These are phyloP conservation scores for Centropus unirufus DNA, from an alignment of 2,113 vertebrate species.

Conservation along the genomic window DNA sequence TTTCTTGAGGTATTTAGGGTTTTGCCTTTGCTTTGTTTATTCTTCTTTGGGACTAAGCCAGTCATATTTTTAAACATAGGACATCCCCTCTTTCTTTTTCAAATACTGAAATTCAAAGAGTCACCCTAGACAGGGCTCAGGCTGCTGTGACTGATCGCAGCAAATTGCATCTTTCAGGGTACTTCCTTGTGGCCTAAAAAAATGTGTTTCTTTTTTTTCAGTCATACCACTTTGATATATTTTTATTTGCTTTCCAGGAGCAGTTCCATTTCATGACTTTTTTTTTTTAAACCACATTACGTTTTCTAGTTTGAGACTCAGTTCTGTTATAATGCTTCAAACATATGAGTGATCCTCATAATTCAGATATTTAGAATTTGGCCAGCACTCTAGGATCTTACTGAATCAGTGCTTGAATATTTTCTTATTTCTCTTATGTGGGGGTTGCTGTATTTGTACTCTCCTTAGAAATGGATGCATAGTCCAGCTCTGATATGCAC, in stretches of 20 bases:
- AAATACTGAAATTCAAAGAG: neutral
- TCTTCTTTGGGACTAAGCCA: slow-evolving; percentile 56
- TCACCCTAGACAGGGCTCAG: neutral
- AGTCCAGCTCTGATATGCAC: neutral
- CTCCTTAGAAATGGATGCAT: neutral
- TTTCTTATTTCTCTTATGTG: neutral
- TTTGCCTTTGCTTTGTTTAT: slow-evolving; percentile 73
- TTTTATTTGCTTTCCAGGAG: slow-evolving; percentile 1
- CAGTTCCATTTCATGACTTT: accelerated
- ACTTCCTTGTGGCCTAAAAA: neutral
- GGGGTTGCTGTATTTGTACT: neutral
- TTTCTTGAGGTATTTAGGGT: slow-evolving; percentile 42
- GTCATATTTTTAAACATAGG: slow-evolving; percentile 64
- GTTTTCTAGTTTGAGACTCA: neutral
- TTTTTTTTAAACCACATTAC: neutral
- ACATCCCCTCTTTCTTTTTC: slow-evolving; percentile 28
- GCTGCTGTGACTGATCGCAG: neutral
- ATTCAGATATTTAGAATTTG: neutral
- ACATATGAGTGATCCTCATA: neutral
- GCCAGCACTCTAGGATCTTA: neutral
- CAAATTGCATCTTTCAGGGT: neutral
- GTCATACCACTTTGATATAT: neutral
- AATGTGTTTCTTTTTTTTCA: slow-evolving; percentile 13
- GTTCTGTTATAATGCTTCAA: neutral
- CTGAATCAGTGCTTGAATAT: neutral